phyloP scores from a whole-genome alignment of 2,113 vertebrate species.

The Phaetusa simplex region DNA sequence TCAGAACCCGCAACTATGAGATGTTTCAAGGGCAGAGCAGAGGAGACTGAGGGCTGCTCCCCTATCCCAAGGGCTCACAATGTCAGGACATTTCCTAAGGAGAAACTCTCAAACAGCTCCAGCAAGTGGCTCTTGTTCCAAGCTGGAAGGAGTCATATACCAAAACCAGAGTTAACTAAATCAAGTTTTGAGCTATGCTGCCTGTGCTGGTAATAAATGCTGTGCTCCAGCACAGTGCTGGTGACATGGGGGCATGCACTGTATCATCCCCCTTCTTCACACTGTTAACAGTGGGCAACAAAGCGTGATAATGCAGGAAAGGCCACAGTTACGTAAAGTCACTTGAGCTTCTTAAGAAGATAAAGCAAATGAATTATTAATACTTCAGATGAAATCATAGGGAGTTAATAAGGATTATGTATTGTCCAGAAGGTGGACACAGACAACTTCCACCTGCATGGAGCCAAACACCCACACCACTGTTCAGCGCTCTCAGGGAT shows the following conservation, averaged over 20 bases:
- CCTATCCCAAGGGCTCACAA: background rate
- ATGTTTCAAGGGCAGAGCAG: background rate
- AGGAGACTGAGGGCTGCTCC: background rate
- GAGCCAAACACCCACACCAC: background rate
- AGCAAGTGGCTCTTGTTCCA: background rate
- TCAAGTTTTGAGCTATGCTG: background rate
- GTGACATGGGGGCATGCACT: accelerated
- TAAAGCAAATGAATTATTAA: background rate
- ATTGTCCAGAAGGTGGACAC: background rate
- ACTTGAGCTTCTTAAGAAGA: background rate
- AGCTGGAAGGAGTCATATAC: background rate
- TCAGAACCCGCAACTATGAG: background rate
- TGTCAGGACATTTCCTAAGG: background rate
- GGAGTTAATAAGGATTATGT: background rate
- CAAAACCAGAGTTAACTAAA: background rate
- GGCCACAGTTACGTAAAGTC: background rate
- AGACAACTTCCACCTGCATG: background rate
- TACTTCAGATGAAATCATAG: background rate
- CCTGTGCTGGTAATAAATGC: background rate
- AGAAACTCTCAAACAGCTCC: background rate
- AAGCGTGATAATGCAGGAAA: background rate
- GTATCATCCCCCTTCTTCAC: background rate
- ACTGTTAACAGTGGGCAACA: background rate
- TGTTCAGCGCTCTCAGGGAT: background rate
- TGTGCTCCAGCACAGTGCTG: background rate